phyloP scores from a whole-genome alignment of 2,797 vertebrate genomes.

The Periophthalmus magnuspinnatus region DNA sequence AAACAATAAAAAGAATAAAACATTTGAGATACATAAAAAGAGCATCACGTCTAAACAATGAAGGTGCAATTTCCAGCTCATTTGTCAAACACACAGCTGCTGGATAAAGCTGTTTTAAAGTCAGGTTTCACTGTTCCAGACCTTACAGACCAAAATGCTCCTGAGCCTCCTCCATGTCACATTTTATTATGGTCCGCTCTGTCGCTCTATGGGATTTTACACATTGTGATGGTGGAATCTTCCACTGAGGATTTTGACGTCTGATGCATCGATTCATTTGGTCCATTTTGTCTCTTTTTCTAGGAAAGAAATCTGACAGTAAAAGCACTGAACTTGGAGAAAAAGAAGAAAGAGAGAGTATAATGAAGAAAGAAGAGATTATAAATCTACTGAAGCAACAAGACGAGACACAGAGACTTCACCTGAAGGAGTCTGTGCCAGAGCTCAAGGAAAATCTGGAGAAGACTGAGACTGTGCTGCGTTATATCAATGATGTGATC shows the following conservation, averaged over 20 bases:
- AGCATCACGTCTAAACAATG: too few relatives aligned
- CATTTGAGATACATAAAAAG: too few relatives aligned
- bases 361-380: neutral
- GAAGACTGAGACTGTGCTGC: neutral
- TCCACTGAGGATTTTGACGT: neutral
- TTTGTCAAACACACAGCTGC: too few relatives aligned
- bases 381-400: neutral
- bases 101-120: too few relatives aligned
- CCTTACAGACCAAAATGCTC: too few relatives aligned
- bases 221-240: neutral
- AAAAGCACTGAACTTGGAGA: neutral
- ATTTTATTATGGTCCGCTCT: too few relatives aligned
- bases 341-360: neutral
- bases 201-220: too few relatives aligned
- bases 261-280: neutral
- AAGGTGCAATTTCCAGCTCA: too few relatives aligned
- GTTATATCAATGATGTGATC: neutral
- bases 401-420: neutral
- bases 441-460: conserved; percentile 1
- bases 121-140: too few relatives aligned
- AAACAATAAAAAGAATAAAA: too few relatives aligned
- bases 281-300: neutral
- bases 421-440: neutral
- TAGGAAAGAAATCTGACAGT: neutral
- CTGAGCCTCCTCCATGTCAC: too few relatives aligned